A percentile compares a stretch with the other conserved stretches of the same genome.
phyloP scores from a whole-genome alignment of 2,888 invertebrate species.

The Macrophya alboannulata region DNA sequence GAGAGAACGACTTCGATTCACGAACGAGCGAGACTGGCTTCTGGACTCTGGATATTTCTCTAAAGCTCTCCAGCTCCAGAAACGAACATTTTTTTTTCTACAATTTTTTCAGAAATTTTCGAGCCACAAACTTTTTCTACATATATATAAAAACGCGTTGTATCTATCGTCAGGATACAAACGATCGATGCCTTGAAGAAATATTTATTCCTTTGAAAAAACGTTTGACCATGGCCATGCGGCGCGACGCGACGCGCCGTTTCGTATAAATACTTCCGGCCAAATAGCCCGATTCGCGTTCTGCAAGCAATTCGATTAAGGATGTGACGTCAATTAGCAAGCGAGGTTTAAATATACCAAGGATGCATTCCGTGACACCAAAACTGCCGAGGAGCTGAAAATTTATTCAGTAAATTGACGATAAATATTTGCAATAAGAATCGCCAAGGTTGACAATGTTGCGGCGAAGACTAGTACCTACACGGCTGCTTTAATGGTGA shows the following conservation, averaged over 20 bases:
- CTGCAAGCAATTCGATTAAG: conserved; percentile 14
- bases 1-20: neutral
- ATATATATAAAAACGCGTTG: neutral
- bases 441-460: conserved; percentile 33
- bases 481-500: neutral
- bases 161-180: neutral
- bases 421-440: conserved; percentile 6
- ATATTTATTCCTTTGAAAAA: neutral
- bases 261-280: conserved; percentile 31
- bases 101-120: neutral
- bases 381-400: neutral
- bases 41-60: neutral
- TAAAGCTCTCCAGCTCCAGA: neutral
- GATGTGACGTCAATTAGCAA: conserved; percentile 36
- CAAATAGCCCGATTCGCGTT: conserved; percentile 29
- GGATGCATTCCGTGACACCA: conserved; percentile 34
- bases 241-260: neutral
- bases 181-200: neutral
- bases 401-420: conserved; percentile 16
- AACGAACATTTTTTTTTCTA: neutral
- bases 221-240: neutral
- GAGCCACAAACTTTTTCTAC: neutral
- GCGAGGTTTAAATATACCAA: conserved; percentile 12
- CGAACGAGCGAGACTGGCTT: neutral
- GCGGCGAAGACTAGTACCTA: neutral